A percentile compares a stretch with the other conserved stretches of the same genome.
Evolutionary conservation across 2,888 invertebrate genomes (phyloP).

Genomic region (Danaus chrysippus): DNA sequence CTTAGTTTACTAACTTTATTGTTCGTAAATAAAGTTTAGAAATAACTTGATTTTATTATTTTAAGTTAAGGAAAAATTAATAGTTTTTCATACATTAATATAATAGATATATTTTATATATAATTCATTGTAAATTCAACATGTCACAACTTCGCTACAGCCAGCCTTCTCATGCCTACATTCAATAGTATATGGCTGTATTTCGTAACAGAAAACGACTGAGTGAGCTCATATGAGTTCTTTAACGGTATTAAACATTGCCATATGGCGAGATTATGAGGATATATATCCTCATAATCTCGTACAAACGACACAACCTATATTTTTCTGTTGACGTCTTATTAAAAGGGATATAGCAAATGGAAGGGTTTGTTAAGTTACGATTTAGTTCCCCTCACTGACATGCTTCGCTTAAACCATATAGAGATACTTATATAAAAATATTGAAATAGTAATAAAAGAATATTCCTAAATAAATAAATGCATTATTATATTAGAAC

Average conservation of each 20-base stretch:
- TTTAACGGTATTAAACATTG: constrained; percentile 5
- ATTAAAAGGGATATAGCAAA: neutral
- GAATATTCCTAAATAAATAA: neutral
- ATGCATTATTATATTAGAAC: neutral
- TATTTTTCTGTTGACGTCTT: neutral
- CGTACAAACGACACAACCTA: constrained; percentile 3
- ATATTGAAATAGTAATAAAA: neutral
- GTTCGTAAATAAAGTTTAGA: no score
- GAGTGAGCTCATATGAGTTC: neutral
- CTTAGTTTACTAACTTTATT: no score
- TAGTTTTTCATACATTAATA: no score
- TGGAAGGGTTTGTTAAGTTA: neutral
- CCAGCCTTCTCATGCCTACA: neutral
- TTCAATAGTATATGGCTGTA: neutral
- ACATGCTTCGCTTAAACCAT: no score
- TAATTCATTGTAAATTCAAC: no score
- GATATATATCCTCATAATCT: constrained; percentile 4
- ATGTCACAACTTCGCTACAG: no score
- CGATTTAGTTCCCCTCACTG: no score
- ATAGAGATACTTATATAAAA: no score
- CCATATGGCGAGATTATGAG: no score
- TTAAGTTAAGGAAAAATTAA: no score
- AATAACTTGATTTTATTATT: no score
- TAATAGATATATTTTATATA: no score
- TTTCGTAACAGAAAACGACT: constrained; percentile 7